Evolutionary conservation across 2,888 invertebrate genomes (phyloP), one percentile per base, ranked within the genome.

Genomic region (Campoplex nolae): DNA sequence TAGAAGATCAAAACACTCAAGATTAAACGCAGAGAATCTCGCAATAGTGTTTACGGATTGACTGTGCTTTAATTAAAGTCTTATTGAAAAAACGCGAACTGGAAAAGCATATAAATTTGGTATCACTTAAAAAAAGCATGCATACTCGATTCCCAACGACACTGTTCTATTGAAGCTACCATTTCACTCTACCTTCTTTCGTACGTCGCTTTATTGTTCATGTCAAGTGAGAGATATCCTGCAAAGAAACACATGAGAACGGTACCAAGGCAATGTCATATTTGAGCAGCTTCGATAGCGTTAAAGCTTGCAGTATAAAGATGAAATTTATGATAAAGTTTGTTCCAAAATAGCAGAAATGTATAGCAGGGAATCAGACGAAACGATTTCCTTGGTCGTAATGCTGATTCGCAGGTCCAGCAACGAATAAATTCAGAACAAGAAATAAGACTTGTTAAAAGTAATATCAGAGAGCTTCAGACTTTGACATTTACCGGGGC

Each of bases 401-500:
- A 56, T 38, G 9, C 42, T 42, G 42, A 68, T 68, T 68, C 42
- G 42, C 8, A 38, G 35, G 23, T 68, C n/a, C 32, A 42, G 42
- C 68, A 42, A 11, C n/a, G 9, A 42, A 42, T 35, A 67, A 38
- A 67, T 18, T 38, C 1, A 8, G 8, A 42, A n/a, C 35, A 67
- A 38, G 18, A n/a, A n/a, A 42, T 42, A 68, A 38, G 23, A 74
- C 74, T 38, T 23, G 56, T 35, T 48, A 28, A 71, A 45, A 71
- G 8, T 71, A n/a, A 71, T 18, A 28, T 48, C 75, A 32, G 18
- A n/a, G 45, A 74, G 38, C 35, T 75, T 67, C n/a, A 79, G 54
- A 54, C 48, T 74, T 54, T 42, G 73, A 70, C 68, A 68, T 68
- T 73, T 54, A 16, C 2, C 51, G 23, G 35, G 13, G 8, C 8